Base-by-base conservation (phyloP, 2,888 invertebrate genomes). In the Napeogenes inachia region DNA sequence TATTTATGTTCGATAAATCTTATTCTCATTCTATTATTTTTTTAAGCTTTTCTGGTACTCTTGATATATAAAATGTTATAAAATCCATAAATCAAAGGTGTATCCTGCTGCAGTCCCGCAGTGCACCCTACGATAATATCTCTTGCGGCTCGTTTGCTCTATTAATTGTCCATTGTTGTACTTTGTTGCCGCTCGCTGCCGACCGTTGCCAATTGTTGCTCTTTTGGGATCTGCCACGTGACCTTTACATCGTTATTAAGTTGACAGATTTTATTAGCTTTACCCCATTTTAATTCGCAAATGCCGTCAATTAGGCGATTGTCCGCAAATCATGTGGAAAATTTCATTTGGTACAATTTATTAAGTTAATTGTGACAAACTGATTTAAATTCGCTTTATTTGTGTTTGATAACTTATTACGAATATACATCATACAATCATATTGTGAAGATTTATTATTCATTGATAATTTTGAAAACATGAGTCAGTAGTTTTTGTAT, bases 111-210 rank as follows among this genome's bases (percentile, higher is more conserved):
- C 21, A 2, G 50, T 55, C 63, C 55, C 57, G 57, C 35, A 60
- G 60, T 60, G 57, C 59, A 63, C 61, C 54, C 66, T 62, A 62
- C 54, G 70, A 75, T 75, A 75, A 75, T 75, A 73, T 75, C 75
- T 74, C 59, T 77, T 72, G 71, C 81, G 78, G 74, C 70, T 78
- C 82, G 82, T 81, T 82, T 81, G 77, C 71, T 72, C 74, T 72
- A 78, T 80, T 85, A 85, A 85, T 86, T 84, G 82, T 73, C 70
- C 76, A 81, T 81, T 79, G 63, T 65, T 58, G 60, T 50, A 45
- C 42, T 42, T 35, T 54, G 56, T 54, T 45, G 54, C 35, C 30
- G 50, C 6, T 12, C 59, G 62, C 30, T n/a, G 62, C 59, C 54
- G 62, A 45, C 13, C 46, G 45, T 50, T 55, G 56, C 55, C 61